Evolutionary conservation across 1,140 invertebrate genomes (phyloP).

Genomic region (Lineus longissimus): DNA sequence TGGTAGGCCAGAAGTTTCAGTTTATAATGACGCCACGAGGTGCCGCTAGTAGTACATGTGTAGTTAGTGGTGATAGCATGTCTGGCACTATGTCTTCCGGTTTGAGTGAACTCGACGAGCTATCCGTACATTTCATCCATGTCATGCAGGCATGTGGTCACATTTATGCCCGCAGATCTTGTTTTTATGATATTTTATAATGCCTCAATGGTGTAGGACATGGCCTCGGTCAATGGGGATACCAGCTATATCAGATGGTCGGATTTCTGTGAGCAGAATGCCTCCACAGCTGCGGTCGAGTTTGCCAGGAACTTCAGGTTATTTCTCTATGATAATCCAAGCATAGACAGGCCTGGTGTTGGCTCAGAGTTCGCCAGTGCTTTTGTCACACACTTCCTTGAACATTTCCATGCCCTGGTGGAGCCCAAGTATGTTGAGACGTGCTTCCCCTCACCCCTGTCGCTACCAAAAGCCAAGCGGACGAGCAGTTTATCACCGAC

Average conservation of each 20-base stretch:
- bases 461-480: slow-evolving; percentile 11
- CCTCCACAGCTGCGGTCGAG: slow-evolving; percentile 74
- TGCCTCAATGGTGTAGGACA: neutral
- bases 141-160: too few relatives aligned
- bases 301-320: slow-evolving; percentile 80
- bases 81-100: too few relatives aligned
- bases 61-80: too few relatives aligned
- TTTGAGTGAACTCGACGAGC: too few relatives aligned
- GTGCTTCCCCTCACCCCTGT: neutral
- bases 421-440: slow-evolving; percentile 23
- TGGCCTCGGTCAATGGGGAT: slow-evolving; percentile 3
- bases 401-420: slow-evolving; percentile 44
- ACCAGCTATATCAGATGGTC: slow-evolving; percentile 30
- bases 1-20: too few relatives aligned
- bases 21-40: too few relatives aligned
- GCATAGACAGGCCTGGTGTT: slow-evolving; percentile 54
- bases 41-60: too few relatives aligned
- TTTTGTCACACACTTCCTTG: slow-evolving; percentile 76
- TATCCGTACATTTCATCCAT: too few relatives aligned
- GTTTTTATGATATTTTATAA: too few relatives aligned
- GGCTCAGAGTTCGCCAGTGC: slow-evolving; percentile 69
- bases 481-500: slow-evolving; percentile 22
- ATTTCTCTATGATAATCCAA: slow-evolving; percentile 69
- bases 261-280: slow-evolving; percentile 86
- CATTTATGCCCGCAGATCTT: too few relatives aligned